phyloP scores from a whole-genome alignment of 2,797 vertebrate species.

The Rhincodon typus region DNA sequence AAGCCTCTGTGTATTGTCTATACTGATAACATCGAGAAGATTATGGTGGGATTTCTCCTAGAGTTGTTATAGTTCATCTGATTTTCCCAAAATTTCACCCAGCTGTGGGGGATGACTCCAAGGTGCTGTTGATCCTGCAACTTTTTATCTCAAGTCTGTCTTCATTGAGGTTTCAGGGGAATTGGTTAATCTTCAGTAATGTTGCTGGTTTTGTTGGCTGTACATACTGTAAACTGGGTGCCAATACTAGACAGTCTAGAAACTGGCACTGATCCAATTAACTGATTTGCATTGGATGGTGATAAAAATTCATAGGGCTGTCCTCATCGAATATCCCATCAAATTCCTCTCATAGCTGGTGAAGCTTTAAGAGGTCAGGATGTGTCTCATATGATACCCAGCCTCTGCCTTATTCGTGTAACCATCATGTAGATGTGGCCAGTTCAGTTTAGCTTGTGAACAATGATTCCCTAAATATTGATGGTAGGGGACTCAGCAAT shows the following conservation, averaged over 20 bases:
- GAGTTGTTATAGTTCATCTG: too few relatives aligned
- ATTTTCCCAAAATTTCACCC: too few relatives aligned
- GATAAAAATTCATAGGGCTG: not conserved
- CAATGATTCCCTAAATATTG: not conserved
- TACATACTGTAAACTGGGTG: not conserved
- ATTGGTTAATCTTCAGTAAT: not conserved
- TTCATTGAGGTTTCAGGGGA: not conserved
- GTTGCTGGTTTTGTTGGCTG: not conserved
- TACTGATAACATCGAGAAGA: too few relatives aligned
- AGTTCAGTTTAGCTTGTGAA: not conserved
- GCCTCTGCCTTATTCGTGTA: not conserved
- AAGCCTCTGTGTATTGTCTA: too few relatives aligned
- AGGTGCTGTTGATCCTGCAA: not conserved
- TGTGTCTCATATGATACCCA: not conserved
- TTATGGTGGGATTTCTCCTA: too few relatives aligned
- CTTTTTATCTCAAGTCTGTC: not conserved
- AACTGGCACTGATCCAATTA: not conserved
- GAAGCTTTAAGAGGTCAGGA: not conserved
- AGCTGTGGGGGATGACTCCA: too few relatives aligned
- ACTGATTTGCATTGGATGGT: not conserved
- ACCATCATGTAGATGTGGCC: not conserved
- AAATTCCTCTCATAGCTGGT: not conserved
- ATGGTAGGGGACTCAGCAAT: not conserved
- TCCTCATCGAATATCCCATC: not conserved
- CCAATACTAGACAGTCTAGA: not conserved